Evolutionary conservation across 2,888 invertebrate genomes (phyloP), one percentile per base, ranked within the genome.

Genomic region (Tromatobia lineatoria): DNA sequence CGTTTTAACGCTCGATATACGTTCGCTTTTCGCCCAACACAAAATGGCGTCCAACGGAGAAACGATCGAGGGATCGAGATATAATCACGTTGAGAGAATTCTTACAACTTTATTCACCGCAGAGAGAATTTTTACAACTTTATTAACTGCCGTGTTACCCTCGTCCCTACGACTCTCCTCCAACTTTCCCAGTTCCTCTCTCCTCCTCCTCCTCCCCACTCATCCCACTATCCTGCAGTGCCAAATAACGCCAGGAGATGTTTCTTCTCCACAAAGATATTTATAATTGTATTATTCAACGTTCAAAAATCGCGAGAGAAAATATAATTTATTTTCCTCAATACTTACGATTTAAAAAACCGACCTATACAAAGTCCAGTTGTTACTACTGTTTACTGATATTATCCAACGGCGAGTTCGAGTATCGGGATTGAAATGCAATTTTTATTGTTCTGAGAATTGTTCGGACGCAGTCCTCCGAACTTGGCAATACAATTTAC

Each of bases 41-140:
- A 84, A 84, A 84, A 84, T 84, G 84, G 84, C 84, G 77, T 15
- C 66, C 20, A 23, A 38, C n/a, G 18, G 45, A 67, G 64, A 42
- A 59, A 57, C 52, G 50, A 67, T 77, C 77, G 66, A 73, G 52
- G 34, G 54, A 59, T 59, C 52, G 47, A 78, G 52, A 57, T 57
- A 52, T 42, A 11, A 8, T 8, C 23, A 54, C 57, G 54, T n/a
- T 20, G 61, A 74, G 34, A 61, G 15, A 61, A 61, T 61, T 18
- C 20, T 23, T 52, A 29, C 29, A 29, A 29, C 29, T 29, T 4
- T 29, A 2, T 29, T 29, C 29, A 29, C 29, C 57, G 57, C 23
- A 34, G 61, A 74, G n/a, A 61, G 29, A 61, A 61, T 61, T 18
- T 54, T 23, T 52, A 34, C 52, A 20, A 52, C 52, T n/a, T 52